These are phyloP conservation scores for Apteryx mantelli DNA, from an alignment of 2,113 vertebrate genomes.

Conservation along the genomic window DNA sequence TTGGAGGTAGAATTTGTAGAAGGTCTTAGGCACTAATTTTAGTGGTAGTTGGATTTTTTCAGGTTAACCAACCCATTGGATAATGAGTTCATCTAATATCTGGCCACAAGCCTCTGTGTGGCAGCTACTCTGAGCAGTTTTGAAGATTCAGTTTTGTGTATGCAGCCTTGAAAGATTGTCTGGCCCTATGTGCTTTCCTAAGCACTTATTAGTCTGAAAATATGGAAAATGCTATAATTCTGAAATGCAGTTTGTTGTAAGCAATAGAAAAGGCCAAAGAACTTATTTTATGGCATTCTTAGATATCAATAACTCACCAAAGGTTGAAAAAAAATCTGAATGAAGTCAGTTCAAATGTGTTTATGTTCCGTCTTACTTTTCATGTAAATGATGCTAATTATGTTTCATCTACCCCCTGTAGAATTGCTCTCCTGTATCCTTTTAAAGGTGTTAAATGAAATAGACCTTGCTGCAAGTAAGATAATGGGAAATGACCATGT, in stretches of 20 bases:
- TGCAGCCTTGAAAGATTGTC: background rate
- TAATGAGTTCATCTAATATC: background rate
- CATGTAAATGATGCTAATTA: background rate
- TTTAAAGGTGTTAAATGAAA: background rate
- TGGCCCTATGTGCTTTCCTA: background rate
- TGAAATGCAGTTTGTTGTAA: background rate
- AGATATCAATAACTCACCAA: background rate
- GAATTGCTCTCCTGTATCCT: background rate
- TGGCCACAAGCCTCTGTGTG: background rate
- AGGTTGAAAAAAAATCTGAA: background rate
- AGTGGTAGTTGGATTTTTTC: background rate
- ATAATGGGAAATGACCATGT: background rate
- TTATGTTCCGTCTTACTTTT: background rate
- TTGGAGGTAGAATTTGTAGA: background rate
- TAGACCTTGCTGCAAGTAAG: background rate
- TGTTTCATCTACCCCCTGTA: background rate
- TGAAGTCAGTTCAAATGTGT: background rate
- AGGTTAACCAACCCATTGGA: background rate
- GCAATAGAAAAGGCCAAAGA: background rate
- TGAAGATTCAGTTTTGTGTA: background rate
- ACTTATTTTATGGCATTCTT: background rate
- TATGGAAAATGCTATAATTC: background rate
- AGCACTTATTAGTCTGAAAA: background rate
- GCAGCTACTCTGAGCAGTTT: background rate
- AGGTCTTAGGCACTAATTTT: background rate